phyloP scores from a whole-genome alignment of 2,888 invertebrate genomes.

The Automeris io region DNA sequence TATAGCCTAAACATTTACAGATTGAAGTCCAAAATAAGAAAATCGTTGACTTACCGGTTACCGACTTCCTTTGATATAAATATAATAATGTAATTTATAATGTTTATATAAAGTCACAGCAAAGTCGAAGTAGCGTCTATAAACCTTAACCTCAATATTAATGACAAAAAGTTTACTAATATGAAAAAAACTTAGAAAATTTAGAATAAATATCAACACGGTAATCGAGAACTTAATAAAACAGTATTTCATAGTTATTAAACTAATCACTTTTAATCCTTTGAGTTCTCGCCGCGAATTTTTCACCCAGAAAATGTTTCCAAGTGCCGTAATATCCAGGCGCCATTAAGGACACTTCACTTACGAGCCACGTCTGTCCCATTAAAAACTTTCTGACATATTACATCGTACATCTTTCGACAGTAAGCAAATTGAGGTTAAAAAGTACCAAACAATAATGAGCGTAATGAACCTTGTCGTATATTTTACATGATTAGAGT shows the following conservation, averaged over 20 bases:
- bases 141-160: too few relatives aligned
- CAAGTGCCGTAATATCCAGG: slow-evolving; percentile 23
- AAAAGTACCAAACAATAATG: slow-evolving; percentile 13
- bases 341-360: slow-evolving; percentile 38
- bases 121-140: too few relatives aligned
- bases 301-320: slow-evolving; percentile 20
- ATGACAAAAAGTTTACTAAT: too few relatives aligned
- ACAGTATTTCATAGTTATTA: slow-evolving; percentile 14
- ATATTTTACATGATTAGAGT: neutral
- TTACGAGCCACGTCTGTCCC: slow-evolving; percentile 39
- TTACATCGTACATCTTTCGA: slow-evolving; percentile 32
- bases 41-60: too few relatives aligned
- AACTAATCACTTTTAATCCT: slow-evolving; percentile 14
- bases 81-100: too few relatives aligned
- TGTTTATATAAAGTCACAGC: too few relatives aligned
- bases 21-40: too few relatives aligned
- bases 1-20: too few relatives aligned
- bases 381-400: slow-evolving; percentile 50
- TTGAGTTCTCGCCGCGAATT: slow-evolving; percentile 12
- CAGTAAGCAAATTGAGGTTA: slow-evolving; percentile 19
- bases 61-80: too few relatives aligned
- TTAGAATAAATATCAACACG: slow-evolving; percentile 1
- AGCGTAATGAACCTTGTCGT: neutral
- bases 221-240: slow-evolving; percentile 7
- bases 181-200: too few relatives aligned